Evolutionary conservation across 2,888 invertebrate genomes (phyloP), one percentile per base, ranked within the genome.

Genomic region (Sympetrum striolatum): DNA sequence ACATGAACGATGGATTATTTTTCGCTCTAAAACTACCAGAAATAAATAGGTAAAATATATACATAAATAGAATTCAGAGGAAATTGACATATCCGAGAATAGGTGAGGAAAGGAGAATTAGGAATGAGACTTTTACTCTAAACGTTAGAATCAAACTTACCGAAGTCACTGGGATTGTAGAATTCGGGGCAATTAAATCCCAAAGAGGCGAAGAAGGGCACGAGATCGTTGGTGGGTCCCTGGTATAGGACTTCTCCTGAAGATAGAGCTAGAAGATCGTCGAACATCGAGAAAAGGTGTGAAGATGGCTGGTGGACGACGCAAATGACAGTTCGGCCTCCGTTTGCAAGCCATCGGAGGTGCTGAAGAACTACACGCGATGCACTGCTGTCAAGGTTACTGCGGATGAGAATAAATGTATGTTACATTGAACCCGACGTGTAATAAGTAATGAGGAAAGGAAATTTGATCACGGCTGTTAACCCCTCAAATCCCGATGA

Each of bases 241-340:
- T 97, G 96, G 94, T 98, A 99, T 92, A 98, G 96, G 92, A 98
- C 98, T 91, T 96, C 95, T 3, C 98, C 98, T 80, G 95, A 96
- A 0, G 98, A 96, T 25, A 99, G 94, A 90, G 98, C 96, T 93
- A 98, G 98, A 8, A 99, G 95, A 92, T 97, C 96, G 93, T 98
- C 98, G 92, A 99, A 98, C 96, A 98, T 98, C 94, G 98, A 98
- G 93, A 99, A 98, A 90, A 98, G 95, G 92, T 98, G 95, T 0
- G 98, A 98, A 91, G 98, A 98, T 0, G 99, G 98, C 93, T 98
- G 98, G 93, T 99, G 98, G 92, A 99, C 98, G 35, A 98, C 98
- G 92, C 98, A 98, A 90, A 98, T 96, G 8, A 99, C 96, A 0
- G 98, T 98, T 86, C 98, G 95, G 0, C 98, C 98, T 92, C 97